These are phyloP conservation scores for Morinoia aosen DNA, from an alignment of 2,888 invertebrate genomes.

Conservation along the genomic window DNA sequence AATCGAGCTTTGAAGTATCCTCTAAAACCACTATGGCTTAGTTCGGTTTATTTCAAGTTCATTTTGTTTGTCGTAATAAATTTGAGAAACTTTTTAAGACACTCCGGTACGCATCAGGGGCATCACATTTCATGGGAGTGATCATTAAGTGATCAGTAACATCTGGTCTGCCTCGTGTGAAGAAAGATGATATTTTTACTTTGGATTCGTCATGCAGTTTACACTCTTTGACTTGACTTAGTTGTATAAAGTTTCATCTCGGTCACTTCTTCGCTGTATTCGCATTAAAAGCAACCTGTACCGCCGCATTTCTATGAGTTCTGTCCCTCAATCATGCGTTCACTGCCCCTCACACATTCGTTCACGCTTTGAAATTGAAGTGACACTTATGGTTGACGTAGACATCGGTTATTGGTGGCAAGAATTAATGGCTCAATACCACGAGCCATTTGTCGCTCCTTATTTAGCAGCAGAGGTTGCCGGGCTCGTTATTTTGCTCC, in stretches of 20 bases:
- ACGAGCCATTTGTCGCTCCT: constrained; percentile 24
- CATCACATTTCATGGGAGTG: not conserved
- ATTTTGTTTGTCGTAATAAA: not conserved
- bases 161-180: not conserved
- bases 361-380: not conserved
- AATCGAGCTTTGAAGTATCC: not conserved
- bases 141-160: not conserved
- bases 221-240: not conserved
- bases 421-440: constrained; percentile 26
- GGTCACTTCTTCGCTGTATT: not conserved
- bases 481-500: constrained; percentile 31
- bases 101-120: not conserved
- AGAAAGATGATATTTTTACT: not conserved
- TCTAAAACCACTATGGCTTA: not conserved
- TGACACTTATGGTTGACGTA: not conserved
- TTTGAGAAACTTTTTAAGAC: not conserved
- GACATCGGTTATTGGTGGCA: constrained; percentile 12
- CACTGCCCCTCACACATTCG: not conserved
- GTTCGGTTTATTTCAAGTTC: not conserved
- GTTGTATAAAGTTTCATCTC: not conserved
- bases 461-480: not conserved
- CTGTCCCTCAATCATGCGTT: not conserved
- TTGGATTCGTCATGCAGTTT: not conserved
- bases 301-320: not conserved
- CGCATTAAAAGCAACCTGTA: not conserved